These are phyloP conservation scores for Chelonus formosanus DNA, from an alignment of 2,888 invertebrate genomes.

Conservation along the genomic window DNA sequence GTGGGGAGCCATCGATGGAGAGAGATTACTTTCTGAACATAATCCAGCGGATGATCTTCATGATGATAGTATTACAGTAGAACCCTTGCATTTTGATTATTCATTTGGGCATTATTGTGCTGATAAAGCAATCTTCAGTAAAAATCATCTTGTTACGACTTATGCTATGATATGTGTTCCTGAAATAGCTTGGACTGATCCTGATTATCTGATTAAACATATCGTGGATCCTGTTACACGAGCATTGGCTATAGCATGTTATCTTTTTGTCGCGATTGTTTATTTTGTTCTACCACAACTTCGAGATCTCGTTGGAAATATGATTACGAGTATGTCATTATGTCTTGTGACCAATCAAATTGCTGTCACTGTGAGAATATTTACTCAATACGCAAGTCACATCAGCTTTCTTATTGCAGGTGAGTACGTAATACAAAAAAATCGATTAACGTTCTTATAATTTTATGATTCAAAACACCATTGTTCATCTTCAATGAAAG, in stretches of 20 bases:
- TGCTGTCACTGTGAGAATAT: conserved; percentile 80
- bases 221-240: conserved; percentile 82
- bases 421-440: conserved; percentile 58
- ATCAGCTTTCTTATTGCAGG: conserved; percentile 83
- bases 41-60: conserved; percentile 63
- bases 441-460: too few species aligned
- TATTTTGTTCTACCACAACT: conserved; percentile 86
- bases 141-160: conserved; percentile 69
- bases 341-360: conserved; percentile 81
- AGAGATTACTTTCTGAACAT: conserved; percentile 59
- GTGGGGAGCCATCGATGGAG: conserved; percentile 65
- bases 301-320: conserved; percentile 84
- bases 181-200: conserved; percentile 77
- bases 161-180: conserved; percentile 81
- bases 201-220: conserved; percentile 78
- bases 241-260: conserved; percentile 75
- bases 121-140: conserved; percentile 73
- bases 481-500: too few species aligned
- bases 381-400: conserved; percentile 82
- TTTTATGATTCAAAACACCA: too few species aligned
- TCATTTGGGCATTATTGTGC: conserved; percentile 81
- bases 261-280: conserved; percentile 77
- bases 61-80: conserved; percentile 65
- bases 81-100: conserved; percentile 72
- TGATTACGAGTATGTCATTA: conserved; percentile 81